Conservation (phyloP, 1,140 invertebrate species). For the Ylistrum balloti region DNA sequence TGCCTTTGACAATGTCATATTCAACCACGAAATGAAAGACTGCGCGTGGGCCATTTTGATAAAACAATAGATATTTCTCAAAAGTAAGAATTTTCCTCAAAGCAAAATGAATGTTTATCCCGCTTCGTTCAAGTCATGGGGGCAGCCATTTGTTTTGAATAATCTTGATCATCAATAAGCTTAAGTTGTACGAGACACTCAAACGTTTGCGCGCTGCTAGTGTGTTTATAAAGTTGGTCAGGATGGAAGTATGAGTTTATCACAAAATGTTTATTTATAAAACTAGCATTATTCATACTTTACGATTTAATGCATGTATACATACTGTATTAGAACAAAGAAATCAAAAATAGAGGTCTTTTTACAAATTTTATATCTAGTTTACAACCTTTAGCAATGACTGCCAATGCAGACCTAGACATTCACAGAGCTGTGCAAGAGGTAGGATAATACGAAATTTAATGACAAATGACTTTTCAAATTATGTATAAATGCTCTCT, state of each 20-base stretch:
- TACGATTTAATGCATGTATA: too few relatives aligned
- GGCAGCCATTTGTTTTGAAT: not conserved
- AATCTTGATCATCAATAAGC: not conserved
- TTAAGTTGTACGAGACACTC: not conserved
- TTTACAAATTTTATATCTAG: not conserved
- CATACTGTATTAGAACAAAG: too few relatives aligned
- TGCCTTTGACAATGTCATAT: not conserved
- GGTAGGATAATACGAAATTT: not conserved
- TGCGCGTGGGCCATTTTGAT: not conserved
- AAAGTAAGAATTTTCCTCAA: too few relatives aligned
- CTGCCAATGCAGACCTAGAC: not conserved
- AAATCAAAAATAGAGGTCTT: not conserved
- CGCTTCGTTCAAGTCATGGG: not conserved
- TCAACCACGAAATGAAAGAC: not conserved
- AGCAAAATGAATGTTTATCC: too few relatives aligned
- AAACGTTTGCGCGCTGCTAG: not conserved
- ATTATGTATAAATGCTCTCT: too few relatives aligned
- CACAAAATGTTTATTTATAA: too few relatives aligned
- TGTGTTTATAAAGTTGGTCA: not conserved
- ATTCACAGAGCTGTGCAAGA: constrained; percentile 32
- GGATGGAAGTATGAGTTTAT: not conserved
- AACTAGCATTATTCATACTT: too few relatives aligned
- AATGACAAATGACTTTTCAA: too few relatives aligned
- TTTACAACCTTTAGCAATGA: not conserved
- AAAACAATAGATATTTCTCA: too few relatives aligned